These are phyloP conservation scores for Prostheceraeus crozeri DNA, from an alignment of 2,888 invertebrate genomes.

Conservation along the genomic window DNA sequence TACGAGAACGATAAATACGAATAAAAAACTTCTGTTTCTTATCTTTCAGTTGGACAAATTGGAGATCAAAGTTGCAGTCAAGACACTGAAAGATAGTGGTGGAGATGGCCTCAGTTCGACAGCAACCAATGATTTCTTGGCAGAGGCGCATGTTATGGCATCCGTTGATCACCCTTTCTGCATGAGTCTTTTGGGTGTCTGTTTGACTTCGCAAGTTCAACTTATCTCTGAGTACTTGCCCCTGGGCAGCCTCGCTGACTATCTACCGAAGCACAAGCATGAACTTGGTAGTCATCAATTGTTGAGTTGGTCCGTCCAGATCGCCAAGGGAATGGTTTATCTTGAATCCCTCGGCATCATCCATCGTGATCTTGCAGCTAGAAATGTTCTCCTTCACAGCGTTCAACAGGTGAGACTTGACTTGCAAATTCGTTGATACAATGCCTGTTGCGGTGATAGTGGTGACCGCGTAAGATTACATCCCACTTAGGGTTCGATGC, in stretches of 20 bases:
- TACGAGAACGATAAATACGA: no score
- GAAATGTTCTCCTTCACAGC: conserved; percentile 71
- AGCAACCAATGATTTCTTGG: no score
- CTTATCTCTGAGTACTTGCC: conserved; percentile 94
- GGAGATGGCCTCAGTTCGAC: no score
- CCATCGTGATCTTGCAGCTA: conserved; percentile 87
- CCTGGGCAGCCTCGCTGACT: conserved; percentile 84
- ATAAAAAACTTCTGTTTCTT: no score
- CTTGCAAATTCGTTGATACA: no score
- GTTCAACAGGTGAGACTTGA: conserved; percentile 21
- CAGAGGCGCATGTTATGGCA: conserved; percentile 97
- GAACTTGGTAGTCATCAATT: neutral
- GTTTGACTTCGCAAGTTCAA: conserved; percentile 96
- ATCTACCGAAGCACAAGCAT: conserved; percentile 70
- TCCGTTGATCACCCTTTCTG: conserved; percentile 89
- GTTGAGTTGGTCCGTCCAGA: conserved; percentile 9
- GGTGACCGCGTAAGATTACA: no score
- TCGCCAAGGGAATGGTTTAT: conserved; percentile 73
- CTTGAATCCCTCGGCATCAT: conserved; percentile 86
- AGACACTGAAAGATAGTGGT: no score
- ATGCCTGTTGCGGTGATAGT: no score
- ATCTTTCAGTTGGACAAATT: no score
- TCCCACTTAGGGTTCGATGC: no score
- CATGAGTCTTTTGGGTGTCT: conserved; percentile 83
- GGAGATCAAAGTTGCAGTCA: no score